Base-by-base conservation (phyloP, 2,113 vertebrate species). In the Tringa solitaria region DNA sequence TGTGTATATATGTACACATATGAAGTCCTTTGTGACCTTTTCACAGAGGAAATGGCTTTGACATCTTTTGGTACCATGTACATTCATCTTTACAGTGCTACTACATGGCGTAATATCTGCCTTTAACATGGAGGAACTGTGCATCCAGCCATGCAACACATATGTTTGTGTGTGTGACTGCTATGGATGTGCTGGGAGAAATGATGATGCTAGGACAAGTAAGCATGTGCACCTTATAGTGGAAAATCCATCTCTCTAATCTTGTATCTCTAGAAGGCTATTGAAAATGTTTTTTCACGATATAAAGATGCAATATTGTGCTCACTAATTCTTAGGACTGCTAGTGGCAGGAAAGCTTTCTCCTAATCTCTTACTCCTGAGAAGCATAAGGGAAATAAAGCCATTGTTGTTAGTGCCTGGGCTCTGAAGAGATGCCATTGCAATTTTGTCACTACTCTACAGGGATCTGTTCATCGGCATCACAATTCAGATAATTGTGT, bases 351-450 rank as follows among this genome's bases (percentile, higher is more conserved):
- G 46, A 45, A 69, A 89, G 22, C 61, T 10, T 84, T 93, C 24
- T 95, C 64, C n/a, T 91, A 76, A 86, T 86, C 33, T 79, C 19
- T 4, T 74, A 54, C 39, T 88, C 60, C 45, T 39, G 54, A 91
- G 92, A 91, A 84, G 35, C 51, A 46, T 77, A 75, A 92, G 64
- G 50, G 59, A 95, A 96, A 84, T 74, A 83, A 94, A 94, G 51
- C n/a, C 50, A 45, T 46, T 63, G 54, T 37, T 90, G 80, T 69
- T 74, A 93, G 48, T 22, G 53, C 28, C 60, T 89, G 64, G 79
- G 86, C 60, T 92, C 82, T 63, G 54, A 86, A 84, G n/a, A 70
- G 35, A 60, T 68, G 37, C n/a, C 48, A 33, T 21, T 84, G 60
- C 50, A 82, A 64, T 92, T 77, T 82, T 85, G 59, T 73, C 54